Conservation (phyloP, 1,140 invertebrate species). For the Drosophila willistoni region DNA sequence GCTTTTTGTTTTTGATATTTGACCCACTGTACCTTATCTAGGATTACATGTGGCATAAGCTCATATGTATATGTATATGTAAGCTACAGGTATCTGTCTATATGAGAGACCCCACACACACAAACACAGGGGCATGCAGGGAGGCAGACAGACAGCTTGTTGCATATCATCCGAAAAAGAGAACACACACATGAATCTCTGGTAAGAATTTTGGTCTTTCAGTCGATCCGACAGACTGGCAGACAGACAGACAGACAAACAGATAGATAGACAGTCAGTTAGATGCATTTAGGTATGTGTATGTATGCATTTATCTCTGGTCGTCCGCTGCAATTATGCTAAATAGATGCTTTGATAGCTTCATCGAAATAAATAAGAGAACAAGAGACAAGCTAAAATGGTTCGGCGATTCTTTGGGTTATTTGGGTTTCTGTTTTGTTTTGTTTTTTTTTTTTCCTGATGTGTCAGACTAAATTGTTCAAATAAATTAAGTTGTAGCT, state of each 20-base stretch:
- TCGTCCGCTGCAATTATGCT: conserved; percentile 67
- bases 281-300: conserved; percentile 7
- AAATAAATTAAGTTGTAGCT: conserved; percentile 82
- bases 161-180: conserved; percentile 3
- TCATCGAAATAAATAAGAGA: conserved; percentile 75
- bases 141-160: neutral
- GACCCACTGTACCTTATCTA: conserved; percentile 38
- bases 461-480: conserved; percentile 78
- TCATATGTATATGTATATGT: neutral
- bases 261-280: neutral
- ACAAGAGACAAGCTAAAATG: conserved; percentile 55
- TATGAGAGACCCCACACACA: conserved; percentile 48
- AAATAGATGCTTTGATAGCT: conserved; percentile 72
- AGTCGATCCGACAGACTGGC: neutral
- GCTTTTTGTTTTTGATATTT: conserved; percentile 39
- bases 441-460: conserved; percentile 6
- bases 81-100: neutral
- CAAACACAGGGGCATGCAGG: neutral
- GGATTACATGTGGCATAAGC: conserved; percentile 40
- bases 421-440: conserved; percentile 12
- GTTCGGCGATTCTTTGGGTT: conserved; percentile 37
- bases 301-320: conserved; percentile 4
- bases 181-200: neutral
- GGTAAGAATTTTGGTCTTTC: no score
- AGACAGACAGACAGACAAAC: conserved; percentile 9